Base-by-base conservation (phyloP, 2,888 invertebrate species). In the Coleophora flavipennella region DNA sequence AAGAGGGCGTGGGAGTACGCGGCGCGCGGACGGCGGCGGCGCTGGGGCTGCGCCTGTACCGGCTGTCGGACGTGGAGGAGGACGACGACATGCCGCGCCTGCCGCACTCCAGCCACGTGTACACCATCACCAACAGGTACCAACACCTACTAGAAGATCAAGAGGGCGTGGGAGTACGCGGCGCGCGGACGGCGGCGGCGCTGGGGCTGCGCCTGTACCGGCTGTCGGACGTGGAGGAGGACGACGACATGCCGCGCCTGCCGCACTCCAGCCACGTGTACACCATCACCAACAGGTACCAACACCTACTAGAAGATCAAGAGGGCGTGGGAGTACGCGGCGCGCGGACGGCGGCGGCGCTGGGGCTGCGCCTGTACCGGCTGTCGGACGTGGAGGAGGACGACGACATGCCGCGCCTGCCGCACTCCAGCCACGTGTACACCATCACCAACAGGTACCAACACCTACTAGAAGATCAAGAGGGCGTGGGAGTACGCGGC, bases 321-420 rank as follows among this genome's bases (percentile, higher is more conserved):
- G 96, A 96, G 0, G 97, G 97, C 1, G 95, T 97, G 1, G 93
- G 93, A 50, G 92, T 93, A 13, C 88, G 93, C 1, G 94, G 94
- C 7, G 90, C 91, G 8, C 89, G 92, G 9, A 90, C 90, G 0
- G 79, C 92, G 13, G 90, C 92, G 46, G 92, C 91, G 39, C 86
- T 92, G 45, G 93, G 95, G 39, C 70, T 92, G 58, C 91, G 93
- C 48, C 48, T 80, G 14, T 89, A 89, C 55, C 79, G 88, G 1
- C 64, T 89, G 8, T 88, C 88, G 0, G 92, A 92, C 58, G 87
- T 89, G 13, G 94, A 93, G 67, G 94, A 94, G 59, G 92, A 92
- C 55, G 90, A 90, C 52, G 92, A 92, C 54, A 88, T 91, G 70
- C 92, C 91, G 12, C 87, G 91, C 41, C 90, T 93, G 63, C 93